These are phyloP conservation scores for Caenorhabditis latens DNA, from an alignment of 1,140 invertebrate genomes.

Conservation along the genomic window DNA sequence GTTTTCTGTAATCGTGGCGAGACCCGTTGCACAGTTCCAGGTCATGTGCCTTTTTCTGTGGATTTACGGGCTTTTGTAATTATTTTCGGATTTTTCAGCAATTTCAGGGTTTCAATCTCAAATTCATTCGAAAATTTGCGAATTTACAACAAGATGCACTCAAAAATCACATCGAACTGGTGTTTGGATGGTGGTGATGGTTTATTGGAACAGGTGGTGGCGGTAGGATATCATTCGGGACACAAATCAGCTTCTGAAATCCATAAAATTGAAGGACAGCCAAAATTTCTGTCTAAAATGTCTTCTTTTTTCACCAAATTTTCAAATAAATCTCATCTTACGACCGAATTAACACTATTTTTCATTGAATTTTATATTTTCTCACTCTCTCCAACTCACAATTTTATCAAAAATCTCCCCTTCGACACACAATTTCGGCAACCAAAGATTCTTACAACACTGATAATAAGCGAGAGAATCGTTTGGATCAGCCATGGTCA, in stretches of 20 bases:
- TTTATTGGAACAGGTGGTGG: background rate
- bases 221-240: background rate
- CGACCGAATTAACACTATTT: background rate
- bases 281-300: too few species aligned
- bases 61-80: too few species aligned
- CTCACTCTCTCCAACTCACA: background rate
- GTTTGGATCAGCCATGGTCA: constrained; percentile 16
- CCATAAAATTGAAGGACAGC: too few species aligned
- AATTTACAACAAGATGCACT: background rate
- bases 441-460: constrained; percentile 14
- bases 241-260: constrained; percentile 11
- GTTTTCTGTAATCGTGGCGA: too few species aligned
- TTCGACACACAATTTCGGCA: background rate
- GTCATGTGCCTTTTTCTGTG: too few species aligned
- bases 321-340: too few species aligned
- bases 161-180: background rate
- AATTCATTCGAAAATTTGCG: background rate
- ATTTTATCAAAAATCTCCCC: constrained; percentile 20
- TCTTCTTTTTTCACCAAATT: too few species aligned
- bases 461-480: background rate
- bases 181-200: background rate
- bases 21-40: too few species aligned
- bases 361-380: background rate
- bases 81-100: background rate
- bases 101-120: background rate